Conservation (phyloP, 2,797 vertebrate genomes). For the Sardinella longiceps region DNA sequence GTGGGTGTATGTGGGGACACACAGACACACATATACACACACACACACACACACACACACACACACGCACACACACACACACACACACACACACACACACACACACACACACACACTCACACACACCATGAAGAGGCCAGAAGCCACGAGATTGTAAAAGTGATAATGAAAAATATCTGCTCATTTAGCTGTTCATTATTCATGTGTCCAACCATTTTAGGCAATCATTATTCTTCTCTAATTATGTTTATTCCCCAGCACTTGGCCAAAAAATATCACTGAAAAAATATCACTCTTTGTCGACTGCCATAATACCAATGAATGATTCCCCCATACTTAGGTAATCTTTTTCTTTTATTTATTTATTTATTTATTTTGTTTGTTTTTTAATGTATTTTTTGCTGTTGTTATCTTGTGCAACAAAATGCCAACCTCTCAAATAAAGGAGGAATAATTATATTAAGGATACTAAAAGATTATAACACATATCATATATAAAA, state of each 20-base stretch:
- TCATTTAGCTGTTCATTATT: background rate
- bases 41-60: background rate
- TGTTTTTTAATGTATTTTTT: too few relatives aligned
- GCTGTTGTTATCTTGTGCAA: too few relatives aligned
- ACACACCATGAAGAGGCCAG: background rate
- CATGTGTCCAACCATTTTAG: background rate
- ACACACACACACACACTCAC: background rate
- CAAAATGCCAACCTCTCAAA: too few relatives aligned
- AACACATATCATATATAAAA: too few relatives aligned
- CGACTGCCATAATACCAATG: background rate
- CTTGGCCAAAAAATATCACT: background rate
- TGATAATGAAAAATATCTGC: background rate
- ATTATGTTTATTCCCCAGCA: background rate
- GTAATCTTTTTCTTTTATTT: background rate
- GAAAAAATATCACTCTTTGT: background rate
- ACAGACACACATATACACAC: background rate
- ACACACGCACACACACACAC: constrained; percentile 7
- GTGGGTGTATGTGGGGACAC: background rate
- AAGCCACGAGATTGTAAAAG: constrained; percentile 10
- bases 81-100: background rate
- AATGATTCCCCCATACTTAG: background rate
- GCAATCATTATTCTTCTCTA: background rate
- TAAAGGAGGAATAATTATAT: too few relatives aligned
- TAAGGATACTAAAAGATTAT: too few relatives aligned
- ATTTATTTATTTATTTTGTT: too few relatives aligned